Percentiles rank a stretch among this genome's conserved stretches.
These are phyloP conservation scores for Saxidomus purpurata DNA, from an alignment of 1,140 invertebrate genomes.

Conservation along the genomic window DNA sequence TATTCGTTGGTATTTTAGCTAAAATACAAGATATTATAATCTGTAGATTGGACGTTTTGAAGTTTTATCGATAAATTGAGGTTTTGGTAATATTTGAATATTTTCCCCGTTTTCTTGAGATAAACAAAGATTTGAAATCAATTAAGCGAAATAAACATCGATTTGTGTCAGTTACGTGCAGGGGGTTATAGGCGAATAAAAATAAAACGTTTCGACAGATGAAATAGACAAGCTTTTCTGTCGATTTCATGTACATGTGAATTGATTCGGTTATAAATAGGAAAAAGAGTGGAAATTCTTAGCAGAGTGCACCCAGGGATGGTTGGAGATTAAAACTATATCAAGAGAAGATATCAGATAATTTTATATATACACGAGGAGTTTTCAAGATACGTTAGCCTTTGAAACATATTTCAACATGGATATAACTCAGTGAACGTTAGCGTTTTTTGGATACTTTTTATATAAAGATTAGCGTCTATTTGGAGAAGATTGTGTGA, in stretches of 20 bases:
- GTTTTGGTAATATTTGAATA: constrained; percentile 5
- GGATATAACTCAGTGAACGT: too few species aligned
- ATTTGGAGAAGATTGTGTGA: too few species aligned
- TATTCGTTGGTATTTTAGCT: not conserved
- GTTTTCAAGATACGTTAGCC: too few species aligned
- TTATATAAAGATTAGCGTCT: too few species aligned
- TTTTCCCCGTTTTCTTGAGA: not conserved
- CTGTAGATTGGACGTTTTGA: not conserved
- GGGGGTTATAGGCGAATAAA: not conserved
- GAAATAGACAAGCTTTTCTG: constrained; percentile 18
- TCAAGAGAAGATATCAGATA: too few species aligned
- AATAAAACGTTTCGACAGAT: constrained; percentile 27
- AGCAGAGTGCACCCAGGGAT: not conserved
- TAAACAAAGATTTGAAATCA: constrained; percentile 41
- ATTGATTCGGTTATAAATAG: not conserved
- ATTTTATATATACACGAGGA: too few species aligned
- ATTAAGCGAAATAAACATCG: constrained; percentile 56
- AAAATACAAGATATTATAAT: constrained; percentile 5
- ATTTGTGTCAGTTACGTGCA: constrained; percentile 15
- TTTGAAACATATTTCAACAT: too few species aligned
- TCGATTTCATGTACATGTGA: constrained; percentile 3
- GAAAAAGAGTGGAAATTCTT: not conserved
- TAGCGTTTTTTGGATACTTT: too few species aligned
- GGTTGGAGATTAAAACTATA: not conserved
- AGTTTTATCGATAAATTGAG: not conserved